These are phyloP conservation scores for Oenanthe melanoleuca DNA, from an alignment of 2,113 vertebrate genomes.

Conservation along the genomic window DNA sequence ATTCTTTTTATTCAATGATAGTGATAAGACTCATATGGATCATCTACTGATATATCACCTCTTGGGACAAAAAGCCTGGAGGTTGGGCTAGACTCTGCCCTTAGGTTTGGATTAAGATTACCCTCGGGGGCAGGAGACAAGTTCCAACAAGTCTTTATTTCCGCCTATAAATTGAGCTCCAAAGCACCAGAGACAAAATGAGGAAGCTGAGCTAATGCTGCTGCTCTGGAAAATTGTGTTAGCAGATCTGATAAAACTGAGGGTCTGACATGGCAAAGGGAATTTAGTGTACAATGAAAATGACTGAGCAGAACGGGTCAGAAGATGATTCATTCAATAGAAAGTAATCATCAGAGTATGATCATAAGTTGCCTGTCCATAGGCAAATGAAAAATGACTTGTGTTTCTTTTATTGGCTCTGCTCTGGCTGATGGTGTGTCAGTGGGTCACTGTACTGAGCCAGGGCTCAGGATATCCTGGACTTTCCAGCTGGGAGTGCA, in stretches of 20 bases:
- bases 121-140: not conserved
- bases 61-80: conserved; percentile 11
- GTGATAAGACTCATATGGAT: not conserved
- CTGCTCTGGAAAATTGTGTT: conserved; percentile 59
- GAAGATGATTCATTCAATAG: conserved; percentile 32
- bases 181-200: conserved; percentile 57
- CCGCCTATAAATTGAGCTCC: conserved; percentile 50
- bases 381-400: conserved; percentile 54
- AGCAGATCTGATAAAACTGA: conserved; percentile 56
- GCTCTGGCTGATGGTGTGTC: not conserved
- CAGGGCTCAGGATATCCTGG: not conserved
- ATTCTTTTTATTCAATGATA: not conserved
- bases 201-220: conserved; percentile 57
- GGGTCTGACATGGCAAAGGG: conserved; percentile 53
- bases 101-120: conserved; percentile 36
- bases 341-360: conserved; percentile 51
- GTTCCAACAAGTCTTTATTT: conserved; percentile 59
- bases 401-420: not conserved
- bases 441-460: not conserved
- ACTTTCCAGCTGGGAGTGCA: not conserved
- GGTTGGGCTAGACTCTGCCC: not conserved
- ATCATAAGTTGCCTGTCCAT: conserved; percentile 34
- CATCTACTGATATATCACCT: not conserved
- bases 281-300: conserved; percentile 58
- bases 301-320: conserved; percentile 38